phyloP scores from a whole-genome alignment of 2,888 invertebrate genomes.

The Amphipyra tragopoginis region DNA sequence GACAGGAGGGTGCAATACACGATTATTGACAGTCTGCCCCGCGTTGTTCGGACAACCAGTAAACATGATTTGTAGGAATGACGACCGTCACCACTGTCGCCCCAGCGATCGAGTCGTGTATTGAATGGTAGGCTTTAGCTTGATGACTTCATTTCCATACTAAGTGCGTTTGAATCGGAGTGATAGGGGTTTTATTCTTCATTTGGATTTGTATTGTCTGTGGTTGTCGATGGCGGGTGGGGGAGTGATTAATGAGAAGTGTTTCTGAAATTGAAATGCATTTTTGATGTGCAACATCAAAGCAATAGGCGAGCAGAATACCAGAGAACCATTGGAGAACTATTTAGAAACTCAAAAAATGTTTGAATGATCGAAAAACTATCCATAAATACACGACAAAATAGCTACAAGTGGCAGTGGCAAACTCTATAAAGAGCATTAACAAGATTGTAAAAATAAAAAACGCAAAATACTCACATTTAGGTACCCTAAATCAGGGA shows the following conservation, averaged over 20 bases:
- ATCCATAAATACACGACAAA: not conserved
- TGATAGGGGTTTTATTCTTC: slow-evolving; percentile 44
- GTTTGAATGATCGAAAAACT: too few relatives aligned
- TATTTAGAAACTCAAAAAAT: too few relatives aligned
- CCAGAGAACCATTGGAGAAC: too few relatives aligned
- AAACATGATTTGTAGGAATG: slow-evolving; percentile 77
- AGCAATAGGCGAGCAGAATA: too few relatives aligned
- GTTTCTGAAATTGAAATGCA: slow-evolving; percentile 12
- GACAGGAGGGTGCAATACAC: slow-evolving; percentile 59
- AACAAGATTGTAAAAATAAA: too few relatives aligned
- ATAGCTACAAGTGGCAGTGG: not conserved
- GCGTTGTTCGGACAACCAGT: slow-evolving; percentile 66
- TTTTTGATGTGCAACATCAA: not conserved
- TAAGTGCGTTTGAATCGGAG: slow-evolving; percentile 39
- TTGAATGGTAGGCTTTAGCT: slow-evolving; percentile 54
- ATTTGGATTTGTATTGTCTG: slow-evolving; percentile 26
- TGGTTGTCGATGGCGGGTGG: not conserved
- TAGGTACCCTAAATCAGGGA: too few relatives aligned
- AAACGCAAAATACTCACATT: too few relatives aligned
- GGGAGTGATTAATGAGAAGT: slow-evolving; percentile 13
- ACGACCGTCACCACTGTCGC: slow-evolving; percentile 52
- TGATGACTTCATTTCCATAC: slow-evolving; percentile 63
- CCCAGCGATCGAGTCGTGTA: slow-evolving; percentile 37
- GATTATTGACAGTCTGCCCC: slow-evolving; percentile 71
- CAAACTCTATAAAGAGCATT: not conserved